These are phyloP conservation scores for Vespertilio murinus DNA, from an alignment of 2,797 vertebrate species.

Conservation along the genomic window DNA sequence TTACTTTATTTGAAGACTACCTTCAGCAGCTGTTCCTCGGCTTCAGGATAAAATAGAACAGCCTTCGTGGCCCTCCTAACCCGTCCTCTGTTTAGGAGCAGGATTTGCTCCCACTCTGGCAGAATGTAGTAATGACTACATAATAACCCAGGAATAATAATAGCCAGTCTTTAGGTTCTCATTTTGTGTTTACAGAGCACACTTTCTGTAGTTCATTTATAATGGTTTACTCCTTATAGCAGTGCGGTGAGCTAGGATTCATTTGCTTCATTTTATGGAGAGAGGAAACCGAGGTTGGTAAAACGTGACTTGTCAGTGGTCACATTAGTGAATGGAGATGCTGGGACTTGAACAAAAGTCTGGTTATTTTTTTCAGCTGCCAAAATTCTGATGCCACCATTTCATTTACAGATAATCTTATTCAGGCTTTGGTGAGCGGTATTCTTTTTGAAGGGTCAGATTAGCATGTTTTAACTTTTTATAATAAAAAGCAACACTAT, in stretches of 20 bases:
- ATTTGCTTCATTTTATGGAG: neutral
- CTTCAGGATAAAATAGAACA: neutral
- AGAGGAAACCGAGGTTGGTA: neutral
- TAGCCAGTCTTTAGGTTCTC: neutral
- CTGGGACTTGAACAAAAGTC: neutral
- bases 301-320: neutral
- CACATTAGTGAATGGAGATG: neutral
- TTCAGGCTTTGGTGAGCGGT: neutral
- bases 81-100: neutral
- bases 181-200: neutral
- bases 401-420: neutral
- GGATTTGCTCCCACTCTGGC: neutral
- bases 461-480: constrained; percentile 5
- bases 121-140: neutral
- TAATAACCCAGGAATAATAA: neutral
- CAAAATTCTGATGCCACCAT: constrained; percentile 9
- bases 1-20: neutral
- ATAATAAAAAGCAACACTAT: neutral
- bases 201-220: neutral
- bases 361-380: neutral
- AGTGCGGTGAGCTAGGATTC: neutral
- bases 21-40: neutral
- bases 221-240: neutral
- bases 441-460: neutral
- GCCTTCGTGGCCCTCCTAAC: neutral